A percentile compares a stretch with the other conserved stretches of the same genome.
These are phyloP conservation scores for Mesocentrotus franciscanus DNA, from an alignment of 53 echinoderm and acorn worm genomes.

Conservation along the genomic window DNA sequence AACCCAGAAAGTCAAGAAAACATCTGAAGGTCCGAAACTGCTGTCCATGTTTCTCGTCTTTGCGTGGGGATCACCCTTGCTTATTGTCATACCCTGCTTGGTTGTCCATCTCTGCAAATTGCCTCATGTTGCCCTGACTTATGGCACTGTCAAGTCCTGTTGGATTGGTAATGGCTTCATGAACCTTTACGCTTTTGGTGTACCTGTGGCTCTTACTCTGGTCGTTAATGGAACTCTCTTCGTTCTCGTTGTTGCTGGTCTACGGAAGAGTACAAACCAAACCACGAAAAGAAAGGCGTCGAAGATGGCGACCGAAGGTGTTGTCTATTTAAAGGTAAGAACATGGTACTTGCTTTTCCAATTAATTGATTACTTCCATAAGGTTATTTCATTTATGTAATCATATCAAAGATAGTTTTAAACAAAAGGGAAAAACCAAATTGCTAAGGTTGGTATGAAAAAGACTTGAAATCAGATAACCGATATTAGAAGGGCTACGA, in stretches of 20 bases:
- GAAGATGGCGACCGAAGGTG: background rate
- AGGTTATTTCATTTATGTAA: no score
- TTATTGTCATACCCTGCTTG: conserved; percentile 73
- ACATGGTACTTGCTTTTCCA: background rate
- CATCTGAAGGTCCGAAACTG: background rate
- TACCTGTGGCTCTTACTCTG: conserved; percentile 67
- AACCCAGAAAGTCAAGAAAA: conserved; percentile 24
- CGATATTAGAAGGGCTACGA: no score
- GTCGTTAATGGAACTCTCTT: conserved; percentile 70
- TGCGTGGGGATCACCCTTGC: conserved; percentile 61
- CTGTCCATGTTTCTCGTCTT: conserved; percentile 49
- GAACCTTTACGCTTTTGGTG: conserved; percentile 71
- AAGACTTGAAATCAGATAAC: no score
- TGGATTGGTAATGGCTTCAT: conserved; percentile 72
- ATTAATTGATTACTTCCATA: no score
- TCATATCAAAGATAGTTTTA: no score
- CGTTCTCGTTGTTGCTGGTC: conserved; percentile 64
- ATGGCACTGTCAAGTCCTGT: conserved; percentile 64
- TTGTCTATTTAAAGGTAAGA: conserved; percentile 51
- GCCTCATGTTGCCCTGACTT: conserved; percentile 63
- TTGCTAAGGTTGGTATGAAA: no score
- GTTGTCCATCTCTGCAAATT: conserved; percentile 65
- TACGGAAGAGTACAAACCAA: conserved; percentile 58
- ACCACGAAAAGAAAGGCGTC: conserved; percentile 25
- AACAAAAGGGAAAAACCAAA: no score